phyloP scores from a whole-genome alignment of 2,113 vertebrate species.

The Prionailurus bengalensis region DNA sequence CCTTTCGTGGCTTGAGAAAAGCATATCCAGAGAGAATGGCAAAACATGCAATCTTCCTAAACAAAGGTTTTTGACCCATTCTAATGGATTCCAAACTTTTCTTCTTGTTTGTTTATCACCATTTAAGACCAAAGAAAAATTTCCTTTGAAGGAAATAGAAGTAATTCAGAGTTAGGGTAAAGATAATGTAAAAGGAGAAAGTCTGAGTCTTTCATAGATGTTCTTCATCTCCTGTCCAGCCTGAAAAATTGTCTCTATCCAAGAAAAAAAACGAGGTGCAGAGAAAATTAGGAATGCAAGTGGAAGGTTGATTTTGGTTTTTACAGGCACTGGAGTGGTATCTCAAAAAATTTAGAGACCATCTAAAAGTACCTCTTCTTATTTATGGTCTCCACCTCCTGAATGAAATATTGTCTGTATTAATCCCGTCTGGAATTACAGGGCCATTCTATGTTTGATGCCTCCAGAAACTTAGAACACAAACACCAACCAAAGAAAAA shows the following conservation, averaged over 20 bases:
- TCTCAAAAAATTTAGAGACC: constrained; percentile 82
- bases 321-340: constrained; percentile 74
- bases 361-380: constrained; percentile 79
- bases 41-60: neutral
- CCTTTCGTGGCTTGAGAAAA: neutral
- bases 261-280: constrained; percentile 76
- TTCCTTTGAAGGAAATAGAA: neutral
- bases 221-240: constrained; percentile 9
- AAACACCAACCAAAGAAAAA: constrained; percentile 86
- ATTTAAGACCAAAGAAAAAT: neutral
- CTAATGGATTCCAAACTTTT: neutral
- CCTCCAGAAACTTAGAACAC: constrained; percentile 86
- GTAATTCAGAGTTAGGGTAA: neutral
- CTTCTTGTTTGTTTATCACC: neutral
- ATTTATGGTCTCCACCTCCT: constrained; percentile 80
- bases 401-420: constrained; percentile 85
- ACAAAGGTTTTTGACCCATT: neutral
- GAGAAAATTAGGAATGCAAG: constrained; percentile 82
- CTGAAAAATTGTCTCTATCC: constrained; percentile 59
- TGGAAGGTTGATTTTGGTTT: constrained; percentile 83
- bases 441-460: constrained; percentile 85
- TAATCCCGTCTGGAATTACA: constrained; percentile 87
- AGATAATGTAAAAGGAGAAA: neutral
- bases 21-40: neutral
- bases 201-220: neutral